Percentiles rank a stretch among this genome's conserved stretches.
phyloP scores from a whole-genome alignment of 2,797 vertebrate genomes.

The Coregonus ussuriensis region DNA sequence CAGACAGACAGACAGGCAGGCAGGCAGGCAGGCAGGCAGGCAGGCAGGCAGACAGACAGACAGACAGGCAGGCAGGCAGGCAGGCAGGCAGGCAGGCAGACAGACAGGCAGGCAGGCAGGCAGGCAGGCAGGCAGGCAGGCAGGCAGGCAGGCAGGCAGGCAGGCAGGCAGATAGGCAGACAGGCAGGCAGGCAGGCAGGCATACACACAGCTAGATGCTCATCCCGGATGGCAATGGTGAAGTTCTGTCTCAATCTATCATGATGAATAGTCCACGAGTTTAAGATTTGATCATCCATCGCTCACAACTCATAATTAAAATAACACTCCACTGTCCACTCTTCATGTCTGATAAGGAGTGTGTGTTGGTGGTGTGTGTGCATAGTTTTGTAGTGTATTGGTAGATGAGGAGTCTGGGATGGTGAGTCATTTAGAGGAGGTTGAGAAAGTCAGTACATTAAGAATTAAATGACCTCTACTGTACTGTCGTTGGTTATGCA shows the following conservation, averaged over 20 bases:
- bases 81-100: too few relatives aligned
- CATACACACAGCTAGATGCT: neutral
- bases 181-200: too few relatives aligned
- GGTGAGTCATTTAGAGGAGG: neutral
- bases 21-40: too few relatives aligned
- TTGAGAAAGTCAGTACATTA: conserved; percentile 7
- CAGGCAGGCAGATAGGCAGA: too few relatives aligned
- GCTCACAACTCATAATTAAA: too few relatives aligned
- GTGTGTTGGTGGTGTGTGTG: neutral
- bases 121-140: too few relatives aligned
- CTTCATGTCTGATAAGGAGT: neutral
- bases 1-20: too few relatives aligned
- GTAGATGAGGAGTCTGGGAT: neutral
- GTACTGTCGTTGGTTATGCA: neutral
- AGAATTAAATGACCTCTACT: neutral
- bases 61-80: neutral
- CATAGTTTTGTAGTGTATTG: too few relatives aligned
- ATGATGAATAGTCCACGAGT: neutral
- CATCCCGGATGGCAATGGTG: neutral
- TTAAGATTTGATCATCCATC: neutral
- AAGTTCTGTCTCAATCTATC: neutral
- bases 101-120: too few relatives aligned
- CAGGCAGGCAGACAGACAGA: too few relatives aligned
- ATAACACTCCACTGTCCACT: neutral
- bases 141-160: too few relatives aligned